Evolutionary conservation across 2,113 vertebrate species (phyloP), one percentile per base, ranked within the genome.

Genomic region (Gnathonemus echidnorhynchus): DNA sequence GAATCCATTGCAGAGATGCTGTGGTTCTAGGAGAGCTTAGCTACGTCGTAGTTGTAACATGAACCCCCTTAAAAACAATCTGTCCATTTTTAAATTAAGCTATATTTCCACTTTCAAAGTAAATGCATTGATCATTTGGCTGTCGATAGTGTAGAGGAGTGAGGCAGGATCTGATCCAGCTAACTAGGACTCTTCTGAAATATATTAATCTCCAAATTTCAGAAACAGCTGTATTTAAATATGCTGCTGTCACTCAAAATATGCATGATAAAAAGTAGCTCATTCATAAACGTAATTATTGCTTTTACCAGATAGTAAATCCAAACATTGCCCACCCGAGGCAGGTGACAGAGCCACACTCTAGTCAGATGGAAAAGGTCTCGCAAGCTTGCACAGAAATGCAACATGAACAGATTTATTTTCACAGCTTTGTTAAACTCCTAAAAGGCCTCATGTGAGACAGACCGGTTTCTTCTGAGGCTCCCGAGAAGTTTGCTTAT

Each of bases 381-480:
- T 80, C 15, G 35, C 5, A 6, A 80, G 35, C 17, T 5, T 19
- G 31, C 35, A 80, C 35, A 80, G 31, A 42, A 42, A 42, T 35
- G 31, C 31, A 42, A 39, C 5, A 42, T 39, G 39, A 80, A 19
- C n/a, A 17, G 11, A 19, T 42, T 80, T 80, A 80, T 80, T 80
- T 80, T 80, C 74, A 80, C 74, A 80, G 74, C 74, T 80, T 66
- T 66, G 24, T 66, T 80, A 42, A 80, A 80, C 74, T 39, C 13
- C 74, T 80, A 80, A 80, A 80, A 80, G 74, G 74, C 74, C 74
- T 80, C 74, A 19, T 42, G 74, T 80, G 74, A 80, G 13, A 80
- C 31, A 39, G 27, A 70, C 62, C 10, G 62, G 62, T 31, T 31
- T 70, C 35, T 80, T 39, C 15, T 77, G 70, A 77, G 31, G 70